A percentile compares a stretch with the other conserved stretches of the same genome.
phyloP scores from a whole-genome alignment of 2,888 invertebrate species.

The Andrena bucephala region DNA sequence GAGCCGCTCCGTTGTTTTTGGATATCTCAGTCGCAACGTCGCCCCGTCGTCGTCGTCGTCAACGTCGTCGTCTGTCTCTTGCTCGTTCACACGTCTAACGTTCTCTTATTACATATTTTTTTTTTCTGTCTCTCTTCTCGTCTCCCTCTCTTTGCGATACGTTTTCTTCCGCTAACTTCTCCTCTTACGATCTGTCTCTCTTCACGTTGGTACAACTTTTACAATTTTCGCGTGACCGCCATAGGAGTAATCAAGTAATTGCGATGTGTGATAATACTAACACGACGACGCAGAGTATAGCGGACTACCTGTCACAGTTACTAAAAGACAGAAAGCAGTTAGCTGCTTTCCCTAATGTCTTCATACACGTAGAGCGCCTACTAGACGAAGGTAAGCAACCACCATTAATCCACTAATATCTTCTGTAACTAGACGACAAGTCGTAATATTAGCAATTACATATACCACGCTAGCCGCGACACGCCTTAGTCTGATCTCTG shows the following conservation, averaged over 20 bases:
- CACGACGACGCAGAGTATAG: constrained; percentile 96
- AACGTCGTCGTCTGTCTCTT: constrained; percentile 36
- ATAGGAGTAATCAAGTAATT: constrained; percentile 74
- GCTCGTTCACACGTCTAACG: constrained; percentile 45
- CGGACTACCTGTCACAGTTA: constrained; percentile 99
- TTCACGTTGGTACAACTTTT: constrained; percentile 18
- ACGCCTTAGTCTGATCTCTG: constrained; percentile 52
- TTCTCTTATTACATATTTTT: constrained; percentile 13
- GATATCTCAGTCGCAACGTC: constrained; percentile 54
- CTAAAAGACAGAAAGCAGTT: constrained; percentile 99
- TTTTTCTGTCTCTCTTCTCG: constrained; percentile 16
- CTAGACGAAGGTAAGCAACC: constrained; percentile 97
- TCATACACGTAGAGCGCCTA: constrained; percentile 99
- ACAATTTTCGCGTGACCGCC: constrained; percentile 65
- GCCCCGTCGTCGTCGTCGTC: no score
- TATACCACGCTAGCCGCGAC: constrained; percentile 31
- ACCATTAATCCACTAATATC: constrained; percentile 65
- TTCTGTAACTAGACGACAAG: constrained; percentile 28
- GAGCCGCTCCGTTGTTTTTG: constrained; percentile 42
- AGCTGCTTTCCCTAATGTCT: constrained; percentile 99
- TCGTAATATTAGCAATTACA: neutral
- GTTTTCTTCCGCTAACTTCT: constrained; percentile 25
- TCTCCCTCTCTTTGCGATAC: constrained; percentile 41
- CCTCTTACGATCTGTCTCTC: constrained; percentile 13
- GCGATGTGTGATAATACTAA: constrained; percentile 84